These are phyloP conservation scores for Macroteleia sp. DNA, from an alignment of 2,888 invertebrate genomes.

Conservation along the genomic window DNA sequence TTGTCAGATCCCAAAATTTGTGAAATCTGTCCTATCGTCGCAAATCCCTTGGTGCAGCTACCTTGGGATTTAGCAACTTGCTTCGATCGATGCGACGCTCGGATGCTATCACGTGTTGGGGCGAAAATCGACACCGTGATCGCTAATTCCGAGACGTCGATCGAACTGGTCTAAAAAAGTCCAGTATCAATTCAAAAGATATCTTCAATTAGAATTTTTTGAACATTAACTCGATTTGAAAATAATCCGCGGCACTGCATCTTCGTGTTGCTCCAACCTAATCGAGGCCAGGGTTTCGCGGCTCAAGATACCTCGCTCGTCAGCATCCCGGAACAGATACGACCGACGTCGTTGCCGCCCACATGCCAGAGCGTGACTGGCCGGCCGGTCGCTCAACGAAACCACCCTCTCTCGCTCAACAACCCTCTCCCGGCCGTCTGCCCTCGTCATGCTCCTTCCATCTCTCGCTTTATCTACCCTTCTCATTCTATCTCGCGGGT, in stretches of 20 bases:
- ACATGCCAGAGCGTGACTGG: conserved; percentile 78
- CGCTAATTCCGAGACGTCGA: too few species aligned
- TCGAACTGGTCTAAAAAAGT: too few species aligned
- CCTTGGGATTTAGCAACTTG: not conserved
- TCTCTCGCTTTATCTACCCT: conserved; percentile 21
- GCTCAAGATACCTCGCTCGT: conserved; percentile 57
- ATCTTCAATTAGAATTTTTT: too few species aligned
- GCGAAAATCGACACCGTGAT: too few species aligned
- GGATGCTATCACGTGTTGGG: too few species aligned
- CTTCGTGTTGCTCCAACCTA: conserved; percentile 9
- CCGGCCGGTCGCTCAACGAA: conserved; percentile 77
- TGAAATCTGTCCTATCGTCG: too few species aligned
- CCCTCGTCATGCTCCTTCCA: too few species aligned
- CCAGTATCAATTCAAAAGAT: too few species aligned
- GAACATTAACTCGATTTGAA: too few species aligned
- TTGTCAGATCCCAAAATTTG: too few species aligned
- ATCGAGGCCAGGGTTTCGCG: conserved; percentile 43
- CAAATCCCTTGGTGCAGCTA: not conserved
- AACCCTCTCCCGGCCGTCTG: conserved; percentile 68
- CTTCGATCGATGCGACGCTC: too few species aligned
- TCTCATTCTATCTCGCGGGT: conserved; percentile 43
- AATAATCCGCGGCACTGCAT: conserved; percentile 8
- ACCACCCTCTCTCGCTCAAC: conserved; percentile 57
- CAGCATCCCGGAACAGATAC: conserved; percentile 65
- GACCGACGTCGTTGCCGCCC: conserved; percentile 72